Base-by-base conservation (phyloP, 2,797 vertebrate species). In the Macropus fuliginosus region DNA sequence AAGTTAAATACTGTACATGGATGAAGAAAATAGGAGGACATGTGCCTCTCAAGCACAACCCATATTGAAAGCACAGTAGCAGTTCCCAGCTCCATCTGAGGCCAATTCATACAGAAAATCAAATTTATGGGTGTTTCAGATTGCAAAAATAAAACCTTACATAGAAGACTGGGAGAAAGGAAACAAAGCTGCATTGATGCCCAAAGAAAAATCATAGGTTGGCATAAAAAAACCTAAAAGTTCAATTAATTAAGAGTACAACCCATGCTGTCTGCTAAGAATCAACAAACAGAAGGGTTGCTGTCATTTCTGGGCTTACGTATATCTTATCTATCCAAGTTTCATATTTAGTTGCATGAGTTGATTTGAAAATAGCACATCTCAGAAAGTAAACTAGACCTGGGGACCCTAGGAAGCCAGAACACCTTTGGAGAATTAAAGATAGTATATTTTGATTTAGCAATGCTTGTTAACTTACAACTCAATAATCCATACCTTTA, bases 31-130 rank as follows among this genome's bases (percentile, higher is more conserved):
- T 0, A 92, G 74, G 59, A 96, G 40, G 74, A 92, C 54, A 74
- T 34, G 57, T 89, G 54, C 52, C 21, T 4, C 0, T 13, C 40
- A n/a, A 66, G 50, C 27, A 55, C 95, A 91, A 91, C 52, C 59
- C 91, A 57, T 90, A 21, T 34, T 46, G 54, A 94, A 97, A 93
- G 90, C 21, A 91, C 54, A 74, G 5, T 93, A 93, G 94, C 52
- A 56, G 94, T 66, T 66, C 46, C 87, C 57, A 57, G 52, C 5
- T 95, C 91, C 29, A 94, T 95, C 46, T 52, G 56, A 54, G 94
- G 92, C 81, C n/a, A 95, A 90, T 97, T 95, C 94, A 95, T 92
- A 94, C 52, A 54, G 89, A 98, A 96, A 98, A 96, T 94, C 91
- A 96, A 92, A 95, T 94, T 59, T 96, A 55, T 81, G 59, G 31